phyloP scores from a whole-genome alignment of 2,113 vertebrate species.

The Cyprinodon variegatus region DNA sequence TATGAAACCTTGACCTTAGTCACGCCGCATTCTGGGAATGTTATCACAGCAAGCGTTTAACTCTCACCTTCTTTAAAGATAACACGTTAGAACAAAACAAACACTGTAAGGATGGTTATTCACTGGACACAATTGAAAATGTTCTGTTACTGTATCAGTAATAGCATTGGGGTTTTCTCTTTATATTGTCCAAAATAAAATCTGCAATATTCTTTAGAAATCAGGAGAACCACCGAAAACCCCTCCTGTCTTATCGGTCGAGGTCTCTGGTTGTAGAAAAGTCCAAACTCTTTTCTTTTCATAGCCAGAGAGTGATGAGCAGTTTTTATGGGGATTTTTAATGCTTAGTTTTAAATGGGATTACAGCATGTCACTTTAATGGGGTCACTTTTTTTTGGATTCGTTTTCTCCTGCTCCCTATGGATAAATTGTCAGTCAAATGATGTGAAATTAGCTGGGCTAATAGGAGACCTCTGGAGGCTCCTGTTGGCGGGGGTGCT shows the following conservation, averaged over 20 bases:
- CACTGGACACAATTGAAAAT: neutral
- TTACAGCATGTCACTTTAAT: constrained; percentile 49
- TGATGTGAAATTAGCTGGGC: constrained; percentile 70
- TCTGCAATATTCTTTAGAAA: neutral
- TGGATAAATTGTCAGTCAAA: constrained; percentile 66
- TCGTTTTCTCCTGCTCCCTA: constrained; percentile 29
- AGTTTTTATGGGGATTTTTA: constrained; percentile 35
- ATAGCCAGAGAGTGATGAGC: constrained; percentile 11
- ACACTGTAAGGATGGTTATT: constrained; percentile 13
- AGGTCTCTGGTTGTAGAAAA: neutral
- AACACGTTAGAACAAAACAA: neutral
- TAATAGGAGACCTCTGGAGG: constrained; percentile 62
- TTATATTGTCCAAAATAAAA: neutral
- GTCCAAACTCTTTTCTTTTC: neutral
- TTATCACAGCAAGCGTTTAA: constrained; percentile 14
- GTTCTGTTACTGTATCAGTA: constrained; percentile 50
- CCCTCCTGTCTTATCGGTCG: neutral
- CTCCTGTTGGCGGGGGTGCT: constrained; percentile 20
- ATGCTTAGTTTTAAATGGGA: constrained; percentile 59
- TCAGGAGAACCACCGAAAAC: neutral
- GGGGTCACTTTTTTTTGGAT: constrained; percentile 38
- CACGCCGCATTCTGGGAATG: constrained; percentile 48
- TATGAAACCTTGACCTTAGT: constrained; percentile 1
- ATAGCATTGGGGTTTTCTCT: constrained; percentile 8
- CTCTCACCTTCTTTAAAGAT: neutral